Evolutionary conservation across 2,888 invertebrate genomes (phyloP), one percentile per base, ranked within the genome.

Genomic region (Heliconius hortense): DNA sequence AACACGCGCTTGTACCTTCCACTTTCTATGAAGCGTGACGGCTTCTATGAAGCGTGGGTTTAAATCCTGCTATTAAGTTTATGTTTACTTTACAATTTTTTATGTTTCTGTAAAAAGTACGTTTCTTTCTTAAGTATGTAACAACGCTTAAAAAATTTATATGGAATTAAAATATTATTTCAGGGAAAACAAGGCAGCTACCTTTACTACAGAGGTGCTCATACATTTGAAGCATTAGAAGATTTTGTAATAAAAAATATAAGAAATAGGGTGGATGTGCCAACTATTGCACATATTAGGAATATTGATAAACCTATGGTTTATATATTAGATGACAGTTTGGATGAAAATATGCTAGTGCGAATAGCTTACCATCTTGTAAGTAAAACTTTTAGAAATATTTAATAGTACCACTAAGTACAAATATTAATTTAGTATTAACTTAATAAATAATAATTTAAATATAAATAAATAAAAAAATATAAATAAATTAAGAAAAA

Each of bases 351-450:
- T 80, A 94, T 94, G 2, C 88, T 95, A 60, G 90, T 94, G 4
- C 97, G 97, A 88, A 90, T 97, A 56, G 96, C 97, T 69, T 96
- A 96, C 72, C 96, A 96, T 88, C 94, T 98, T 94, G 97, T 97
- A 90, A 94, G 95, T 84, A 63, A 60, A 24, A 13, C 15, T 1
- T 24, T 21, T 26, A 28, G 28, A 56, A 56, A n/a, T 56, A 56
- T 56, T 56, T n/a, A 10, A 56, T 56, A n/a, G 2, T 56, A 48
- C 48, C 18, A 48, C 1, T 18, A 48, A 18, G 18, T 48, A 48
- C 1, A 4, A 48, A 18, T 48, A 18, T 48, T 48, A 8, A 8
- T 31, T 43, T 5, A 48, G 48, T 48, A 48, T 48, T 31, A 31
- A 8, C 8, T 8, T 31, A 31, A 31, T 31, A 31, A 8, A 31